These are phyloP conservation scores for Chanos chanos DNA, from an alignment of 2,797 vertebrate genomes.

Conservation along the genomic window DNA sequence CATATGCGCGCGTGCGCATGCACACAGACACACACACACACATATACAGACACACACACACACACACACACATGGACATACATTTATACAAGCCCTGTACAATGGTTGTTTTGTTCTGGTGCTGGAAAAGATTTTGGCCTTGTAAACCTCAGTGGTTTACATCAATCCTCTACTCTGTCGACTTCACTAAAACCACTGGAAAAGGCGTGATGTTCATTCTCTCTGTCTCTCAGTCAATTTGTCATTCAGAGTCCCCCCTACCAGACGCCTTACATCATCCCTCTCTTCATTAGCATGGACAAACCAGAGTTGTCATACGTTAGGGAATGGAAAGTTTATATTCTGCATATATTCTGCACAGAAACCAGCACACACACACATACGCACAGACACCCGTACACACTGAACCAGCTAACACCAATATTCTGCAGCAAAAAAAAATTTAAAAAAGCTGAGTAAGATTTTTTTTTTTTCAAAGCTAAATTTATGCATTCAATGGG, in stretches of 20 bases:
- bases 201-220: conserved; percentile 58
- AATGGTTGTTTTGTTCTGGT: conserved; percentile 15
- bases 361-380: too few relatives aligned
- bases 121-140: conserved; percentile 26
- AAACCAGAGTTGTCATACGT: too few relatives aligned
- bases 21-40: too few relatives aligned
- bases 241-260: conserved; percentile 38
- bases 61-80: conserved; percentile 21
- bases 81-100: conserved; percentile 1
- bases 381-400: too few relatives aligned
- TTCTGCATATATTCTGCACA: too few relatives aligned
- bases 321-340: too few relatives aligned
- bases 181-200: conserved; percentile 63
- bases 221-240: conserved; percentile 31
- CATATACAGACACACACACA: conserved; percentile 11
- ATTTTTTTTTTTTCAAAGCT: too few relatives aligned
- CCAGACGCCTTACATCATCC: conserved; percentile 41
- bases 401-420: too few relatives aligned
- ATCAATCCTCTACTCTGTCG: conserved; percentile 57
- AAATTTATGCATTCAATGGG: too few relatives aligned
- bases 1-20: too few relatives aligned
- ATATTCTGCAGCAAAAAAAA: too few relatives aligned
- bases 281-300: background rate
- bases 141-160: conserved; percentile 57
- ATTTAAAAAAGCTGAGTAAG: too few relatives aligned